Base-by-base conservation (phyloP, 2,113 vertebrate species). In the Sylvilagus bachmani region DNA sequence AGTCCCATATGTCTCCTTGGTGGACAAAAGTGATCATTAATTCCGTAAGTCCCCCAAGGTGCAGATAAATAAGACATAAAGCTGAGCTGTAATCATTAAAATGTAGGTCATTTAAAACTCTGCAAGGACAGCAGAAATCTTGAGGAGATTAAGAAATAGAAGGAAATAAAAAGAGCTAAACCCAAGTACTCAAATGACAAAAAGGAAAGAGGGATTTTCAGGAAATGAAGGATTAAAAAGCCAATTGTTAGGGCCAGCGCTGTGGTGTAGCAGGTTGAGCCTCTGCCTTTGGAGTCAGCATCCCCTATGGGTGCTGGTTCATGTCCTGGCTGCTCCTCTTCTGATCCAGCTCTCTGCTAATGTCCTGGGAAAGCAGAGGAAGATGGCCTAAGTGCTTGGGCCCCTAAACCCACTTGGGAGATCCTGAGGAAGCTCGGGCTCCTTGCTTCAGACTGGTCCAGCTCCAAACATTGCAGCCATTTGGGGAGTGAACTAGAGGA, bases 71-170 rank as follows among this genome's bases (percentile, higher is more conserved):
- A 71, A 73, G 61, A 87, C 86, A 89, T 51, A 69, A 82, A 85
- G 38, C 11, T 64, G 38, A 84, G 44, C 31, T 3, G 3, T 79
- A 83, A 69, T 96, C 17, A 88, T 29, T 91, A 80, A 93, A 87
- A 86, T 86, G 79, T 29, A 1, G 2, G 13, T 44, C 61, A 93
- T 71, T 96, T 95, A 96, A 71, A 81, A 78, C 44, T 90, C 84
- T 69, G 82, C 19, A 64, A 27, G 31, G 0, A 16, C 24, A n/a
- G 19, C 0, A 3, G 21, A 73, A 89, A 38, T 11, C 55, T 24
- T 62, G 24, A 86, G 36, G 27, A 81, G 31, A 9, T n/a, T 89
- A 49, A 90, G 29, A 55, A 95, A 91, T 53, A 51, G 13, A 24
- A 61, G 9, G 38, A 25, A 75, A 83, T 25, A 93, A 86, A 74